These are phyloP conservation scores for Epinephelus awoara DNA, from an alignment of 2,797 vertebrate genomes.

Conservation along the genomic window DNA sequence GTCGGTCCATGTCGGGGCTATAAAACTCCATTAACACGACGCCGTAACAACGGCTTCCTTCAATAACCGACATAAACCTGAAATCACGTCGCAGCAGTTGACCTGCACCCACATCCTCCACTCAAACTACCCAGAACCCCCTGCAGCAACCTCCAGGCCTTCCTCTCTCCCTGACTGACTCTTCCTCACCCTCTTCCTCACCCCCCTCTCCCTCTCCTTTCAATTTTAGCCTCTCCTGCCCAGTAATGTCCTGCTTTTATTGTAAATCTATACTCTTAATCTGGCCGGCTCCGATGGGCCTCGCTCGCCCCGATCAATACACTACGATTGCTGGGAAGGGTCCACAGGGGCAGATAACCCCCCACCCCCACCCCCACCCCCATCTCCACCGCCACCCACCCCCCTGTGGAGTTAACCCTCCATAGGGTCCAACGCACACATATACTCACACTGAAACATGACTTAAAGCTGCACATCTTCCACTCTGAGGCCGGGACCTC, in stretches of 20 bases:
- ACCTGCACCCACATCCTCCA: conserved; percentile 20
- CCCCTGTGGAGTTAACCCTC: conserved; percentile 49
- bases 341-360: conserved; percentile 81
- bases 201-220: conserved; percentile 53
- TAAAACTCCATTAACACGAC: conserved; percentile 43
- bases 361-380: conserved; percentile 31
- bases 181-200: not conserved
- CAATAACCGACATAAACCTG: conserved; percentile 43
- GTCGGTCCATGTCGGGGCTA: not conserved
- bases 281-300: conserved; percentile 84
- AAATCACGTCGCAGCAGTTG: conserved; percentile 33
- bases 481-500: too few species aligned
- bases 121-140: conserved; percentile 60
- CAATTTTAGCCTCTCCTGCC: conserved; percentile 77
- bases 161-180: conserved; percentile 13
- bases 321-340: conserved; percentile 83
- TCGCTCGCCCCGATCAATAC: conserved; percentile 79
- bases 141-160: conserved; percentile 26
- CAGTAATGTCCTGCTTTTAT: conserved; percentile 88
- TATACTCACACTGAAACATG: not conserved
- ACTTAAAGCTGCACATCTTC: too few species aligned
- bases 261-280: conserved; percentile 90
- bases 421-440: conserved; percentile 20
- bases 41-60: conserved; percentile 18
- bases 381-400: conserved; percentile 2